A percentile compares a stretch with the other conserved stretches of the same genome.
These are phyloP conservation scores for Amphipoea oculea DNA, from an alignment of 2,888 invertebrate species.

Conservation along the genomic window DNA sequence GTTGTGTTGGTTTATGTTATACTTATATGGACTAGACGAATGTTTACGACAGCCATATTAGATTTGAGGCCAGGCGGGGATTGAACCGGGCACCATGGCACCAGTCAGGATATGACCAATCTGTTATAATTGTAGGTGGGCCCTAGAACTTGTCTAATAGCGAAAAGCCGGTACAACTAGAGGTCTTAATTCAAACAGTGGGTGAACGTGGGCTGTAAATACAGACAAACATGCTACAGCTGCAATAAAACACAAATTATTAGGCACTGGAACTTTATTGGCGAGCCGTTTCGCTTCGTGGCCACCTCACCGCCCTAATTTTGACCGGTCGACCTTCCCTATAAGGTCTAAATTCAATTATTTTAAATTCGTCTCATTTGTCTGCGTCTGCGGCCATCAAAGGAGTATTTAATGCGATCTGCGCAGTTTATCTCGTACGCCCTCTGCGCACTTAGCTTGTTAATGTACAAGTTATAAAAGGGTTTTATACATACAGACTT, in stretches of 20 bases:
- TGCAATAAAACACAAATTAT: conserved; percentile 52
- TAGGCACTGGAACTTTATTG: conserved; percentile 26
- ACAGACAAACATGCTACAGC: conserved; percentile 26
- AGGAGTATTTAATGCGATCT: conserved; percentile 63
- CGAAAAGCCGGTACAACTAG: conserved; percentile 23
- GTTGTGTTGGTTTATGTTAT: conserved; percentile 27
- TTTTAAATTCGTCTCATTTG: conserved; percentile 49
- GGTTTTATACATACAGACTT: conserved; percentile 43
- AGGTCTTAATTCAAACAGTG: conserved; percentile 24
- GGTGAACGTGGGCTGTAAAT: conserved; percentile 47
- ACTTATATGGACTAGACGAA: conserved; percentile 33
- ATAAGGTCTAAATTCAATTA: conserved; percentile 61
- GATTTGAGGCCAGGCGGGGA: conserved; percentile 40
- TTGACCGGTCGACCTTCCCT: conserved; percentile 54
- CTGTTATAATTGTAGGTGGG: conserved; percentile 27
- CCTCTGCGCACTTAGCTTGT: conserved; percentile 60
- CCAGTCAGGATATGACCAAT: conserved; percentile 37
- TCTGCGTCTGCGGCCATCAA: conserved; percentile 58
- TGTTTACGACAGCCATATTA: conserved; percentile 41
- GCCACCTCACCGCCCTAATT: conserved; percentile 41
- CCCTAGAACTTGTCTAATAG: conserved; percentile 27
- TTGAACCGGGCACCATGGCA: conserved; percentile 10
- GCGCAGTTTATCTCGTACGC: conserved; percentile 59
- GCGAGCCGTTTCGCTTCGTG: conserved; percentile 27
- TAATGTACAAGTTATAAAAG: conserved; percentile 56